Conservation (phyloP, 2,113 vertebrate species). For the Grallaria varia region DNA sequence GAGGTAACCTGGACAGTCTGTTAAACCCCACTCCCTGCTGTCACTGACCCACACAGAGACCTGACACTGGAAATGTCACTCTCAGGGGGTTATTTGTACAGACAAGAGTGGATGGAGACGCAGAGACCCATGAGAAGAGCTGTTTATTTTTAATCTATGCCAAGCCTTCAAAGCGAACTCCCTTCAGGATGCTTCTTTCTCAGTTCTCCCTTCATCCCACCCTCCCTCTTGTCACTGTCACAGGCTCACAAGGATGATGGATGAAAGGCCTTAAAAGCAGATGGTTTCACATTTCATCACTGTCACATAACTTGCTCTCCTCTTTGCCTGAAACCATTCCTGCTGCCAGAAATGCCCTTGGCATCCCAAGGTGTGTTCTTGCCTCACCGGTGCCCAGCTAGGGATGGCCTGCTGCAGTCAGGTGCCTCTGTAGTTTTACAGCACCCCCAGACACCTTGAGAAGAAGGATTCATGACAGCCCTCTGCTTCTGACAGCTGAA, state of each 20-base stretch:
- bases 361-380: background rate
- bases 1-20: background rate
- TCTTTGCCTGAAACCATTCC: background rate
- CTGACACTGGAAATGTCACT: background rate
- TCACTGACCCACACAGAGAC: background rate
- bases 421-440: background rate
- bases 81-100: background rate
- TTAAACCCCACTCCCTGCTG: background rate
- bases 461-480: background rate
- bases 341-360: slow-evolving; percentile 44
- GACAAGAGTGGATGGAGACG: background rate
- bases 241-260: slow-evolving; percentile 38
- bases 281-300: slow-evolving; percentile 51
- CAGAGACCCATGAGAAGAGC: background rate
- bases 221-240: slow-evolving; percentile 35
- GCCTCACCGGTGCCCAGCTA: accelerated
- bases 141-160: slow-evolving; percentile 9
- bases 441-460: background rate
- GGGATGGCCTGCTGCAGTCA: background rate
- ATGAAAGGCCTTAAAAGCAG: slow-evolving; percentile 56
- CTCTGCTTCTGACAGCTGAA: background rate
- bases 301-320: slow-evolving; percentile 22
- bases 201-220: background rate
- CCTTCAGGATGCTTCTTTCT: background rate
- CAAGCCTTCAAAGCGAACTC: background rate